Conservation (phyloP, 2,888 invertebrate genomes). For the Leptinotarsa haldemani region DNA sequence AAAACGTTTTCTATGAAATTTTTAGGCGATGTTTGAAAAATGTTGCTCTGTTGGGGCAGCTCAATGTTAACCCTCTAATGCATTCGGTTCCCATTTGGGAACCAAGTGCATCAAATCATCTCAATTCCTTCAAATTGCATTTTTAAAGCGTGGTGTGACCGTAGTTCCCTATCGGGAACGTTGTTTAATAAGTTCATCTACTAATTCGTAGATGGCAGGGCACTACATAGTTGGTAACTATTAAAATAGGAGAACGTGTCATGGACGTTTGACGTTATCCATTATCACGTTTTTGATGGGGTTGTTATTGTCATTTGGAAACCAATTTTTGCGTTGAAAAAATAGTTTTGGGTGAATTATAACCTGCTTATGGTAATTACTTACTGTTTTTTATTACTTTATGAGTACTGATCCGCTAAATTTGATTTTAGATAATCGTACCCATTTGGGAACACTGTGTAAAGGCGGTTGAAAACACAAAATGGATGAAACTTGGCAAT, state of each 20-base stretch:
- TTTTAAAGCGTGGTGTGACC: not conserved
- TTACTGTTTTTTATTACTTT: slow-evolving; percentile 9
- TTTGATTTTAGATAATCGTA: not conserved
- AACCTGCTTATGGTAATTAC: slow-evolving; percentile 5
- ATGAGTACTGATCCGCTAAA: slow-evolving; percentile 7
- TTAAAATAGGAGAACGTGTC: slow-evolving; percentile 3
- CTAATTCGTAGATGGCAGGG: not conserved
- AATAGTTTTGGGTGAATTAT: not conserved
- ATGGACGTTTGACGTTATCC: slow-evolving; percentile 5
- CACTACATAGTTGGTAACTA: not conserved
- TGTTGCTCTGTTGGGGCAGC: too few relatives aligned
- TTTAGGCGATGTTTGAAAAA: too few relatives aligned
- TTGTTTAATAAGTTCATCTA: not conserved
- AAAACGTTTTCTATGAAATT: too few relatives aligned
- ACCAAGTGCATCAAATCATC: slow-evolving; percentile 5
- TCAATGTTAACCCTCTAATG: not conserved
- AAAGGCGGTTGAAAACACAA: not conserved
- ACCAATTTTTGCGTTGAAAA: not conserved
- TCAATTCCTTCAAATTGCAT: not conserved
- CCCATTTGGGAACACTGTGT: not conserved
- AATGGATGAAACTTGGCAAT: not conserved
- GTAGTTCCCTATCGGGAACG: not conserved
- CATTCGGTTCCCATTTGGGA: slow-evolving; percentile 8
- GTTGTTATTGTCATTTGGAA: slow-evolving; percentile 4
- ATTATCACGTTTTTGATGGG: slow-evolving; percentile 9